Percentiles rank a stretch among this genome's conserved stretches.
Conservation (phyloP, 2,797 vertebrate species). For the Onychomys arenicola region DNA sequence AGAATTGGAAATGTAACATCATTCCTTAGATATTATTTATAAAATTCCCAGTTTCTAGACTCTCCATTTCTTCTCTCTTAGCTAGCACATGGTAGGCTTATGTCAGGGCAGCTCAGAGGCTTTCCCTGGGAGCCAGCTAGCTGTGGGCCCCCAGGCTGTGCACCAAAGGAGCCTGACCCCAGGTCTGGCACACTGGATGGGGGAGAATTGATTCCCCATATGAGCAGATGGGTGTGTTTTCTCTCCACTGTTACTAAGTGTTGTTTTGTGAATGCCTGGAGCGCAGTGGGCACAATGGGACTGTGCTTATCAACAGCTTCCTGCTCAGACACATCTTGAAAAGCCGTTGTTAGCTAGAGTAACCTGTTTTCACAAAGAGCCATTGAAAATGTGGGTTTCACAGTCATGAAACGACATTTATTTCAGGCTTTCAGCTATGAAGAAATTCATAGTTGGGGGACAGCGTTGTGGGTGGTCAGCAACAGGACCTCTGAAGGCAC, state of each 20-base stretch:
- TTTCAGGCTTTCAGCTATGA: neutral
- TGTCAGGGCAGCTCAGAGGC: fast-evolving
- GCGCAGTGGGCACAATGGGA: neutral
- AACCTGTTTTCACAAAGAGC: no score
- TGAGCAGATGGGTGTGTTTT: neutral
- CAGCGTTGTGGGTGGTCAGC: fast-evolving
- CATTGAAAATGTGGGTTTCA: neutral
- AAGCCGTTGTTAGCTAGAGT: neutral
- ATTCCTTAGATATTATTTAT: neutral
- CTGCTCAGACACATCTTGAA: neutral
- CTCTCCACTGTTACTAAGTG: neutral
- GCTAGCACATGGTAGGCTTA: fast-evolving
- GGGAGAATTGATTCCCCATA: conserved; percentile 28
- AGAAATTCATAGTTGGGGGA: fast-evolving
- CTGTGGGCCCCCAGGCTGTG: fast-evolving
- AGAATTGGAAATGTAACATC: neutral
- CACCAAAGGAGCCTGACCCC: neutral
- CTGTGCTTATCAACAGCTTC: neutral
- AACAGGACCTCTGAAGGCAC: fast-evolving
- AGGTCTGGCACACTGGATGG: fast-evolving
- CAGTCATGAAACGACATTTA: fast-evolving
- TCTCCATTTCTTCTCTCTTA: fast-evolving
- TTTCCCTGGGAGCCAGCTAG: neutral
- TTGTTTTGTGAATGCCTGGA: neutral
- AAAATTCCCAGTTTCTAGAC: neutral